Evolutionary conservation across 2,888 invertebrate species (phyloP), one percentile per base, ranked within the genome.

Genomic region (Pyralis farinalis): DNA sequence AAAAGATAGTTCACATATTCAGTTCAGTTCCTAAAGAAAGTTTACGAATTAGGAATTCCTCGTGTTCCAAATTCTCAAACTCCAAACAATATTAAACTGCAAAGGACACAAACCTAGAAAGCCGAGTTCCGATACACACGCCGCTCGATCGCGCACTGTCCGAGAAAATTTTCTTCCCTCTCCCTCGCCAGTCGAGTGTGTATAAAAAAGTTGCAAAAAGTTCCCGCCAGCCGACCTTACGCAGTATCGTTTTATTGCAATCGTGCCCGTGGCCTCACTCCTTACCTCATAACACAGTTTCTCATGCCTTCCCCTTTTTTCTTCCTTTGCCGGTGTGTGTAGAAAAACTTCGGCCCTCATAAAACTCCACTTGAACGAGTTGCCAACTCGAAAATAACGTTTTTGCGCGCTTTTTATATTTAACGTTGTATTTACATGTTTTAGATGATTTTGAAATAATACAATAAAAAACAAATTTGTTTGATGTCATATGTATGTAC

Each of bases 201-300:
- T 71, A 65, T 59, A 71, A 63, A 71, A 69, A 72, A 64, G 63
- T 60, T 55, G 47, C 58, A 71, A 74, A 75, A 78, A 73, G 65
- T 74, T 68, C 57, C 64, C 64, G 63, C 60, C 53, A 58, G 63
- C 60, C 82, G 81, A 77, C 77, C 82, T 78, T 77, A 82, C 82
- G 77, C 79, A 75, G 72, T 71, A 69, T 84, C 80, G 78, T 84
- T 85, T 85, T 85, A 80, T 83, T 86, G 74, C 78, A 63, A 71
- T 66, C 77, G 79, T 75, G 81, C 74, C 78, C 81, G 69, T 80
- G 83, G 78, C 81, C 81, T 75, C 71, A 7, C n/a, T 63, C 73
- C 84, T 87, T 86, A 85, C 87, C 87, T 81, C 80, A 78, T 87
- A 85, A 86, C 87, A 87, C 85, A 87, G 80, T 86, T 86, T 84